Percentiles rank a stretch among this genome's conserved stretches.
phyloP scores from a whole-genome alignment of 1,140 invertebrate species.

The Megathymus violae region DNA sequence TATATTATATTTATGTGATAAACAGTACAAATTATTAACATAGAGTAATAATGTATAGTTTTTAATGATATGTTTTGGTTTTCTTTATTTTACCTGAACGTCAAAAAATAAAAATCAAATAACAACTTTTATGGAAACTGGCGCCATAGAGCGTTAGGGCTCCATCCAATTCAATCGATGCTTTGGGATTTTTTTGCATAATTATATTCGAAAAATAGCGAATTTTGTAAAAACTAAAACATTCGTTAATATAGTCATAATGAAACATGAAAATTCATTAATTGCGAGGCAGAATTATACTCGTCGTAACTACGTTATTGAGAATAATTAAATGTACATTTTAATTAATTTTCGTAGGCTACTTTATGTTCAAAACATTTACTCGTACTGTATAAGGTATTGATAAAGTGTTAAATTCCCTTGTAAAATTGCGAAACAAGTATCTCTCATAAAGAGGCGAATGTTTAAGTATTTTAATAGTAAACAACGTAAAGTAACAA shows the following conservation, averaged over 20 bases:
- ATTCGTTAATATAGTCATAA: not conserved
- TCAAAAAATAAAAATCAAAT: no score
- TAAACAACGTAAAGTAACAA: not conserved
- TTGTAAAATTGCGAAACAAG: not conserved
- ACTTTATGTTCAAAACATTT: not conserved
- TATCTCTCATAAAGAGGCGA: not conserved
- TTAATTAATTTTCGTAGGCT: not conserved
- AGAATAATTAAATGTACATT: not conserved
- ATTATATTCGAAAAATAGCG: no score
- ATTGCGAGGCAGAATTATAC: not conserved
- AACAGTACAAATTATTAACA: no score
- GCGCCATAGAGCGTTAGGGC: no score
- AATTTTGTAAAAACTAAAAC: conserved; percentile 21
- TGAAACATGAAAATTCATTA: not conserved
- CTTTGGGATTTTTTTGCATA: no score
- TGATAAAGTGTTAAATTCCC: not conserved
- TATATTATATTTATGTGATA: no score
- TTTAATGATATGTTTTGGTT: no score
- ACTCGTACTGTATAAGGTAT: not conserved
- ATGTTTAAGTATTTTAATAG: not conserved
- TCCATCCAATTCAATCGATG: no score
- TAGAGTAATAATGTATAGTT: no score
- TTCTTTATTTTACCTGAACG: no score
- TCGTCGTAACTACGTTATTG: not conserved
- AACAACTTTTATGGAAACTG: no score